Base-by-base conservation (phyloP, 1,140 invertebrate species). In the Araneus ventricosus region DNA sequence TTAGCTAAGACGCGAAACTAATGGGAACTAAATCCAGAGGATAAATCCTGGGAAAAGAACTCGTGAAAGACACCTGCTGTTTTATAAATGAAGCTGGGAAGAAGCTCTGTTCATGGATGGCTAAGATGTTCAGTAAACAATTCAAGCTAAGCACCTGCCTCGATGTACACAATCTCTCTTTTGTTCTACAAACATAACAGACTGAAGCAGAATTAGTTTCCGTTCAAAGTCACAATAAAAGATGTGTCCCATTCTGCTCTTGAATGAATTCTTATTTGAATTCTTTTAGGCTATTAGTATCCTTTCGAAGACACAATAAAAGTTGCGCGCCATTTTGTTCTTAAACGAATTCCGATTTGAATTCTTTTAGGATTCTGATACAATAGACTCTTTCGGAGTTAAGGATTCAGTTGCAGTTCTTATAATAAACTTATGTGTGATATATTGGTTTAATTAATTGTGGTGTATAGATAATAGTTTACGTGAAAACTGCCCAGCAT, bases 21-120 rank as follows among this genome's bases (percentile, higher is more conserved):
- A 37, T 75, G 70, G 70, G 4, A 75, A 75, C 34, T 75, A 34
- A 75, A 75, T 75, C 70, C 70, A 27, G 30, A 75, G 70, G 70
- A 75, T 75, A 75, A 75, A 75, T 75, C 14, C 70, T 20, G 17
- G 30, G 70, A 75, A 75, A 75, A 75, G 70, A 20, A 37, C 30
- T 30, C 70, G 30, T 37, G 34, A 7, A 37, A 75, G 70, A 75
- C 70, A 75, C 70, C 70, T 75, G 70, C 30, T 75, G 17, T 27
- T 34, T 75, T 75, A 75, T 75, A 37, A 34, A 75, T 37, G 70
- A 75, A 75, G 70, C 20, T 37, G 2, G 34, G 20, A 22, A 75
- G 20, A 10, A 75, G 30, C 30, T 17, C 30, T 5, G 4, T 30
- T 37, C 70, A 20, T 20, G 8, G 8, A 20, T 37, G 7, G 70